Conservation (phyloP, 2,113 vertebrate genomes). For the Microtus ochrogaster region DNA sequence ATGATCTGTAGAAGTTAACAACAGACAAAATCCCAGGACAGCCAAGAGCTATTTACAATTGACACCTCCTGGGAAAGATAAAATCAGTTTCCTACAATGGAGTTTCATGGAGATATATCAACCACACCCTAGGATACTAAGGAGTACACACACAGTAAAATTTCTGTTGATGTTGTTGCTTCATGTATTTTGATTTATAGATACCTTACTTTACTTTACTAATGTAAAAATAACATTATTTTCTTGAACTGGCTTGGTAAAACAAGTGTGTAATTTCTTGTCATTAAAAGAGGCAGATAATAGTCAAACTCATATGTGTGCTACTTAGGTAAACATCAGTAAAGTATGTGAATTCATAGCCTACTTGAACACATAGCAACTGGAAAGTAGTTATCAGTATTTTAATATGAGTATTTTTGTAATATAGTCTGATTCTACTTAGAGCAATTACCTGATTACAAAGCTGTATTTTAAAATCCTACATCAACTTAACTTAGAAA, state of each 20-base stretch:
- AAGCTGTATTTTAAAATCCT: background rate
- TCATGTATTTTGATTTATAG: background rate
- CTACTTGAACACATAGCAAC: background rate
- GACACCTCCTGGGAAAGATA: background rate
- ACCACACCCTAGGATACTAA: too few species aligned
- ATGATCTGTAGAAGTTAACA: background rate
- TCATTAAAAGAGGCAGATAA: background rate
- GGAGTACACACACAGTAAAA: background rate
- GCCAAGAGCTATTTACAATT: too few species aligned
- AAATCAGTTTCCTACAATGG: background rate
- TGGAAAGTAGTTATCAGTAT: background rate
- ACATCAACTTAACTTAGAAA: background rate
- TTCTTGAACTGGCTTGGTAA: background rate
- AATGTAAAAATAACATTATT: background rate
- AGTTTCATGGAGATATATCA: background rate
- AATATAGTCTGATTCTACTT: background rate
- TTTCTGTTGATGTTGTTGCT: background rate
- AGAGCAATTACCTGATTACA: background rate
- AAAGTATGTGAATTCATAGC: background rate
- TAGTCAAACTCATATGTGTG: background rate
- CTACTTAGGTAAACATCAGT: background rate
- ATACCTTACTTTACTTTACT: background rate
- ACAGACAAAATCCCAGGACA: background rate
- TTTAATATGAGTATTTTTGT: background rate
- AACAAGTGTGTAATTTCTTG: background rate